Base-by-base conservation (phyloP, 2,888 invertebrate species). In the Plemyria rubiginata region DNA sequence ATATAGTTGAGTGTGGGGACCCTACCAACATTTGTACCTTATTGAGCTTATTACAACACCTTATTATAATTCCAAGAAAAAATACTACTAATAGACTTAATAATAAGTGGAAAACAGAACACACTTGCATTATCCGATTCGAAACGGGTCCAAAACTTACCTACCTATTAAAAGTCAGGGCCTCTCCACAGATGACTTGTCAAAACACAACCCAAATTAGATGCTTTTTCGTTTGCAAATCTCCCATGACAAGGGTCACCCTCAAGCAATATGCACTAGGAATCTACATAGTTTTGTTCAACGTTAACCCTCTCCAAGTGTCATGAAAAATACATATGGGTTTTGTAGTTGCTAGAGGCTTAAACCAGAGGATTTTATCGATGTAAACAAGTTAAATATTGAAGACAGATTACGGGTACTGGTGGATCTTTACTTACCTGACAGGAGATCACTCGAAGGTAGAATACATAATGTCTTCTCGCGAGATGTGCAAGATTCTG, bases 231-330 rank as follows among this genome's bases (percentile, higher is more conserved):
- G 82, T 82, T 84, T 81, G 84, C 84, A 88, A 86, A 87, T 88
- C 87, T 86, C 79, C 78, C 80, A 79, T 88, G 88, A 89, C 84
- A 87, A 86, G 87, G 88, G 88, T 89, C 81, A 78, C 80, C 79
- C 79, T 77, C 76, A 71, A 75, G 81, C 81, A 77, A 77, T 77
- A 77, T 62, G 56, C 63, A 66, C 78, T 80, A 74, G 76, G 76
- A 74, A 79, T 79, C 73, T 77, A 75, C 76, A 76, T 76, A 75
- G 73, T 72, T 67, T 71, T 68, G 70, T 71, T 70, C 70, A 59
- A 75, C 70, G 66, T 73, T 71, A 74, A 70, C 72, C 75, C 73
- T 77, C 75, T 71, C 70, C 54, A 62, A 61, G 74, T 75, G 70
- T 78, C 77, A 78, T 77, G 75, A 74, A 78, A 78, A 78, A 77